Percentiles rank a stretch among this genome's conserved stretches.
Evolutionary conservation across 2,113 vertebrate genomes (phyloP).

Genomic region (Motacilla tschutschensis): DNA sequence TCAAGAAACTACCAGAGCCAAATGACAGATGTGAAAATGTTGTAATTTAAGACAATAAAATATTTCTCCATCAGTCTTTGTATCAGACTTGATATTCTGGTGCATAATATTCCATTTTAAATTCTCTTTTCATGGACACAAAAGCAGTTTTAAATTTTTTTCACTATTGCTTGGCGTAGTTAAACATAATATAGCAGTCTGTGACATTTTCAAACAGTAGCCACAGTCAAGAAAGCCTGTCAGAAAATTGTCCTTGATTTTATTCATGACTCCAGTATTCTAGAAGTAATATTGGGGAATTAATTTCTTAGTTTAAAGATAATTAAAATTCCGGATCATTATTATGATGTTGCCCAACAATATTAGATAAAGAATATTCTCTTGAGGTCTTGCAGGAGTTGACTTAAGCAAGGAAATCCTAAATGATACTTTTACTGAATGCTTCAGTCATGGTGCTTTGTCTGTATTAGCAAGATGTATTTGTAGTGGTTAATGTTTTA

Average conservation of each 20-base stretch:
- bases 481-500: neutral
- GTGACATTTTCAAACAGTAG: neutral
- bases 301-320: neutral
- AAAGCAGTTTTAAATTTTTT: neutral
- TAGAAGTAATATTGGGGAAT: neutral
- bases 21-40: neutral
- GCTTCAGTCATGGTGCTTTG: neutral
- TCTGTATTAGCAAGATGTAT: neutral
- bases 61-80: neutral
- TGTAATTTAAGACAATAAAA: neutral
- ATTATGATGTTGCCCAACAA: neutral
- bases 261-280: neutral
- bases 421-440: neutral
- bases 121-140: neutral
- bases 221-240: neutral
- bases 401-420: neutral
- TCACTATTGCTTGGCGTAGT: neutral
- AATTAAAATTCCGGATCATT: neutral
- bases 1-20: neutral
- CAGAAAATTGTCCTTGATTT: neutral
- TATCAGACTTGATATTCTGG: neutral
- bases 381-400: neutral
- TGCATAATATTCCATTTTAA: neutral
- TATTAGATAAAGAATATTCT: neutral
- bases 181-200: neutral